A percentile compares a stretch with the other conserved stretches of the same genome.
Conservation (phyloP, 2,888 invertebrate species). For the Labia minor region DNA sequence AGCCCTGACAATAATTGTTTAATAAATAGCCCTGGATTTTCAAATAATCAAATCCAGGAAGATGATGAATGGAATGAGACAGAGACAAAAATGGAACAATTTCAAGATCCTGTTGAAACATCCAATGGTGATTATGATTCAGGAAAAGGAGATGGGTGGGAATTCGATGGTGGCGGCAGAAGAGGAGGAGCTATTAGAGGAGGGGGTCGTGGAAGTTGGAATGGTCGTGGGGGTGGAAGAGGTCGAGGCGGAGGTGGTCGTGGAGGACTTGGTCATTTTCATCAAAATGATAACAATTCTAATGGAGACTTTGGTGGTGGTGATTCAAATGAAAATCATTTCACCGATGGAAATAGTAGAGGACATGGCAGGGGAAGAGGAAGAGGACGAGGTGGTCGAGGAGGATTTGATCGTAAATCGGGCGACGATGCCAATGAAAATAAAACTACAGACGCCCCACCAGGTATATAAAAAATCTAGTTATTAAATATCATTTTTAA, state of each 20-base stretch:
- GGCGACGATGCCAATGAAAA: slow-evolving; percentile 18
- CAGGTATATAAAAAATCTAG: background rate
- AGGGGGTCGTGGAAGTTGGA: slow-evolving; percentile 26
- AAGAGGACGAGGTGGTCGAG: slow-evolving; percentile 27
- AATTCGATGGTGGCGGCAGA: slow-evolving; percentile 24
- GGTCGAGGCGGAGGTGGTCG: slow-evolving; percentile 19
- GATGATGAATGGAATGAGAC: slow-evolving; percentile 9
- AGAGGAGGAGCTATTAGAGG: slow-evolving; percentile 25
- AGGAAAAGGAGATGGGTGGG: slow-evolving; percentile 26
- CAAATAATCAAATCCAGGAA: slow-evolving; percentile 14
- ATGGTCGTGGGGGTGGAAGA: slow-evolving; percentile 23
- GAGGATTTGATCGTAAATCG: slow-evolving; percentile 25
- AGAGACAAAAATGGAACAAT: background rate
- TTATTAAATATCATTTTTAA: background rate
- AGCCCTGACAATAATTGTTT: background rate
- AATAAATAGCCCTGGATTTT: no score
- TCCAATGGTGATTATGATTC: background rate
- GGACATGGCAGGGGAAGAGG: slow-evolving; percentile 38
- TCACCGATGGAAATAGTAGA: slow-evolving; percentile 27
- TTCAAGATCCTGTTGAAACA: background rate
- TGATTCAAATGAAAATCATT: background rate
- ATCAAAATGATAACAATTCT: slow-evolving; percentile 18
- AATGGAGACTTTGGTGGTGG: slow-evolving; percentile 15
- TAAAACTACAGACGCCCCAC: background rate
- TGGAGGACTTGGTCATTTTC: slow-evolving; percentile 21